phyloP scores from a whole-genome alignment of 2,888 invertebrate genomes.

The Dolichomitus sp. region DNA sequence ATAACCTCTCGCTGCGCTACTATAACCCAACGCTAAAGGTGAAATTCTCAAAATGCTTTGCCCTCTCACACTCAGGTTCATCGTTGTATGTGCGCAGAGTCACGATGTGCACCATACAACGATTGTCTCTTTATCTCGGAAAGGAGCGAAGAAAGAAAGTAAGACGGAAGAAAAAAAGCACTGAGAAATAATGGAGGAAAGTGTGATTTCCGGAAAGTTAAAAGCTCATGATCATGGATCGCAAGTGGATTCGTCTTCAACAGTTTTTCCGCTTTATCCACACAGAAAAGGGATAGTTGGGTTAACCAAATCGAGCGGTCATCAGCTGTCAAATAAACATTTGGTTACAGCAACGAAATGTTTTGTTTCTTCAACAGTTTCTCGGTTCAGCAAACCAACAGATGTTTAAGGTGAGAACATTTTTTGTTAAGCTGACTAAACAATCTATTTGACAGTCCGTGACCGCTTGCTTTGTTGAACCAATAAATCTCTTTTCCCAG shows the following conservation, averaged over 20 bases:
- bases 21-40: slow-evolving; percentile 28
- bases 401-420: no score
- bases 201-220: slow-evolving; percentile 85
- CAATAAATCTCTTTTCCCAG: no score
- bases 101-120: slow-evolving; percentile 17
- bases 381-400: no score
- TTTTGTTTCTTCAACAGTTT: no score
- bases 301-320: no score
- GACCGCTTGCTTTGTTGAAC: no score
- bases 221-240: slow-evolving; percentile 83
- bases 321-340: no score
- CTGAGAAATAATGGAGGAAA: slow-evolving; percentile 83
- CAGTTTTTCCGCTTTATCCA: slow-evolving; percentile 4
- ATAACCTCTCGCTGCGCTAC: slow-evolving; percentile 30
- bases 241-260: slow-evolving; percentile 61
- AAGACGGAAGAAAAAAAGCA: slow-evolving; percentile 70
- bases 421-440: no score
- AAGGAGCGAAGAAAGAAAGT: slow-evolving; percentile 1
- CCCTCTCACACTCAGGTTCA: slow-evolving; percentile 23
- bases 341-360: no score
- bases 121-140: slow-evolving; percentile 7
- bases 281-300: no score
- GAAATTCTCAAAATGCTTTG: slow-evolving; percentile 50
- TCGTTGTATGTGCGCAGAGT: slow-evolving; percentile 59
- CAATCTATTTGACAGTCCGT: no score